Conservation (phyloP, 2,888 invertebrate species). For the Romanomermis culicivorax region DNA sequence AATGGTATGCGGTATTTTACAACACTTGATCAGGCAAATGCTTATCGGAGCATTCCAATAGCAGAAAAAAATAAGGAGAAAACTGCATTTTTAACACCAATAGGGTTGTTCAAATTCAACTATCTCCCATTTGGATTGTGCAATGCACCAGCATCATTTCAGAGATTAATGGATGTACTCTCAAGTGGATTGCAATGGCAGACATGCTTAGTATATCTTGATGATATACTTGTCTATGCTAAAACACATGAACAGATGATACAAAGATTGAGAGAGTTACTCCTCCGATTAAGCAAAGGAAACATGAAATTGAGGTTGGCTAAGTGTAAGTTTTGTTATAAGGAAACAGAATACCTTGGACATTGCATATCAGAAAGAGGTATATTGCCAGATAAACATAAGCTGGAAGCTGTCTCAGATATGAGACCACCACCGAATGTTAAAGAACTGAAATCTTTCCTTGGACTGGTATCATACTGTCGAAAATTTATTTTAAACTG, state of each 20-base stretch:
- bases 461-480: constrained; percentile 25
- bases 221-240: constrained; percentile 17
- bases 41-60: constrained; percentile 14
- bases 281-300: constrained; percentile 5
- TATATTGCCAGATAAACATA: constrained; percentile 18
- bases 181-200: constrained; percentile 13
- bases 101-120: constrained; percentile 17
- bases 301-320: constrained; percentile 17
- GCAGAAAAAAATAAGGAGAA: constrained; percentile 13
- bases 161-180: constrained; percentile 16
- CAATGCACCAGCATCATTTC: constrained; percentile 16
- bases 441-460: constrained; percentile 14
- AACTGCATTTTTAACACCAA: constrained; percentile 15
- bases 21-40: constrained; percentile 12
- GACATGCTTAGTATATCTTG: constrained; percentile 16
- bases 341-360: constrained; percentile 21
- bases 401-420: constrained; percentile 16
- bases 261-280: constrained; percentile 13
- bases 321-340: constrained; percentile 16
- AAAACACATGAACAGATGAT: constrained; percentile 14
- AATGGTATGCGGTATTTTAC: constrained; percentile 9
- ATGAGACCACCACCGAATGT: constrained; percentile 17
- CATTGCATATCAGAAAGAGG: constrained; percentile 21
- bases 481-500: constrained; percentile 14
- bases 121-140: constrained; percentile 18